Conservation (phyloP, 1,140 invertebrate genomes). For the Procambarus clarkii region DNA sequence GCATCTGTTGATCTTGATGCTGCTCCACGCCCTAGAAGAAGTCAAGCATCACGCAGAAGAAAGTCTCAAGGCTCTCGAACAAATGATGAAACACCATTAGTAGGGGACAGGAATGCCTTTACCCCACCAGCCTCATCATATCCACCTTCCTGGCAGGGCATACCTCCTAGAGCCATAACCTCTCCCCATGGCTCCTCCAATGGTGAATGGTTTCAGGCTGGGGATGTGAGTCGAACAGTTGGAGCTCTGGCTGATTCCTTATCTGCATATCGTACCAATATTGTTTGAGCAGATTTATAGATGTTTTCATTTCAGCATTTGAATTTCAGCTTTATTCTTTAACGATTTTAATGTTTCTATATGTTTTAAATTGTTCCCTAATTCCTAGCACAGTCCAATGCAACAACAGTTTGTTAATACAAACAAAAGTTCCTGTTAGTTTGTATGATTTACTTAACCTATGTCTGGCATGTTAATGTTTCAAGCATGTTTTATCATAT, state of each 20-base stretch:
- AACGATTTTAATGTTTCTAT: conserved; percentile 47
- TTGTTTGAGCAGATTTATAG: conserved; percentile 30
- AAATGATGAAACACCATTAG: conserved; percentile 24
- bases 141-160: conserved; percentile 53
- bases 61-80: conserved; percentile 54
- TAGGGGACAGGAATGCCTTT: conserved; percentile 55
- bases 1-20: conserved; percentile 59
- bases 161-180: conserved; percentile 31
- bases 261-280: conserved; percentile 57
- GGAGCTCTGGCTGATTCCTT: conserved; percentile 54
- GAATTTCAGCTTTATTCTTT: conserved; percentile 8
- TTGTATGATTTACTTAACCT: conserved; percentile 42
- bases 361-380: conserved; percentile 16
- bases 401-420: conserved; percentile 27
- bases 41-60: conserved; percentile 39
- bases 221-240: conserved; percentile 58
- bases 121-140: conserved; percentile 40
- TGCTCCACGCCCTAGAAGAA: conserved; percentile 32
- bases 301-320: neutral
- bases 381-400: conserved; percentile 40
- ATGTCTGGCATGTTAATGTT: conserved; percentile 55
- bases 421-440: conserved; percentile 38
- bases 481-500: conserved; percentile 56
- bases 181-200: conserved; percentile 46
- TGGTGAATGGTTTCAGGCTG: conserved; percentile 53